Conservation (phyloP, 2,888 invertebrate genomes). For the Neelides folsomi region DNA sequence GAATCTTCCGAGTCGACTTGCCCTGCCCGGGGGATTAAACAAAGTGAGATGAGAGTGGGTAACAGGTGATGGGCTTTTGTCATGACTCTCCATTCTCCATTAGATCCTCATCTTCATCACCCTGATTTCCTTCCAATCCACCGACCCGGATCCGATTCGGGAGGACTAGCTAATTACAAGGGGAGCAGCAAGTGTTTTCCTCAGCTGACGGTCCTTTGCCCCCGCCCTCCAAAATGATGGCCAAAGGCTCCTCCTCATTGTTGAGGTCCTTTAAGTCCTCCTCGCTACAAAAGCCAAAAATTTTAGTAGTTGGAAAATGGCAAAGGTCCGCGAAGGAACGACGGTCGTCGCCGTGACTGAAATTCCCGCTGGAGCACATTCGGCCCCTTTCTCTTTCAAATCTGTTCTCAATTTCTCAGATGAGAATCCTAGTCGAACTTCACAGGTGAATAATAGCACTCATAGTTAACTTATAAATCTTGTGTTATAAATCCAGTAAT, state of each 20-base stretch:
- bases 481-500: background rate
- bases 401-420: background rate
- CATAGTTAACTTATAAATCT: too few species aligned
- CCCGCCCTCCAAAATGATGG: background rate
- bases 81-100: background rate
- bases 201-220: conserved; percentile 19
- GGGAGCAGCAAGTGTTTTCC: conserved; percentile 26
- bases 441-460: background rate
- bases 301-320: background rate
- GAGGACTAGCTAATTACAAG: background rate
- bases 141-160: conserved; percentile 3
- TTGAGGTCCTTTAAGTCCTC: background rate
- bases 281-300: conserved; percentile 4
- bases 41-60: conserved; percentile 3
- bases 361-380: conserved; percentile 24
- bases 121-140: conserved; percentile 1
- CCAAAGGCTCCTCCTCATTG: too few species aligned
- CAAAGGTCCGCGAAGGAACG: background rate
- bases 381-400: conserved; percentile 11
- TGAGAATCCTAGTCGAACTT: background rate
- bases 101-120: too few species aligned
- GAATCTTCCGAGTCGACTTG: too few species aligned
- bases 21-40: background rate
- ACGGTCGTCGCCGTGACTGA: conserved; percentile 19
- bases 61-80: conserved; percentile 16